Conservation (phyloP, 2,888 invertebrate species). For the Ischnura elegans region DNA sequence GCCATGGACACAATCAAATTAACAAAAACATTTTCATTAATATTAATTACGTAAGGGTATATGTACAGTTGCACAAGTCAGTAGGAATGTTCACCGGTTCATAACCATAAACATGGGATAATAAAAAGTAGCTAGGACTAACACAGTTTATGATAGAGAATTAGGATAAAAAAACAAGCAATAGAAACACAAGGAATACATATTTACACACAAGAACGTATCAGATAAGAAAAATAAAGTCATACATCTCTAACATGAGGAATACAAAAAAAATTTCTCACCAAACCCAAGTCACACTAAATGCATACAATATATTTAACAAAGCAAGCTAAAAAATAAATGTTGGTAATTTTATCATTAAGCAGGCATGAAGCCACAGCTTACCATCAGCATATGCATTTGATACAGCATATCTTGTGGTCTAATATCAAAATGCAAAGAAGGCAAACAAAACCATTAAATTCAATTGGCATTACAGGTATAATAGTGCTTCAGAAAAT, state of each 20-base stretch:
- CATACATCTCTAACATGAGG: not conserved
- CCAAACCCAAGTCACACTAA: not conserved
- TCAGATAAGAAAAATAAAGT: slow-evolving; percentile 1
- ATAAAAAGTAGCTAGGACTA: not conserved
- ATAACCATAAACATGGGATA: not conserved
- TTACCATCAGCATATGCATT: slow-evolving; percentile 21
- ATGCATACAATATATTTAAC: slow-evolving; percentile 30
- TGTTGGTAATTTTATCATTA: not conserved
- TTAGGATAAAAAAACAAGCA: not conserved
- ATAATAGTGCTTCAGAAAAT: not conserved
- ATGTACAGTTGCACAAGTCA: not conserved
- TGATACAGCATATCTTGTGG: slow-evolving; percentile 24
- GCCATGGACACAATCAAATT: slow-evolving; percentile 42
- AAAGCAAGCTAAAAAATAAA: slow-evolving; percentile 40
- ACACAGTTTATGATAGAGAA: not conserved
- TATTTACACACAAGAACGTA: slow-evolving; percentile 44
- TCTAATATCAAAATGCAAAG: not conserved
- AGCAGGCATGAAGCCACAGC: slow-evolving; percentile 30
- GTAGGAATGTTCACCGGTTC: not conserved
- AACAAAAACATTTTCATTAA: not conserved
- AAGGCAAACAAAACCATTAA: not conserved
- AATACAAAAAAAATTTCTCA: slow-evolving; percentile 11
- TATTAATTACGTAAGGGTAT: not conserved
- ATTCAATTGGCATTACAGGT: not conserved
- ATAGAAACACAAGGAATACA: not conserved